phyloP scores from a whole-genome alignment of 1,140 invertebrate species.

The Conus ventricosus region DNA sequence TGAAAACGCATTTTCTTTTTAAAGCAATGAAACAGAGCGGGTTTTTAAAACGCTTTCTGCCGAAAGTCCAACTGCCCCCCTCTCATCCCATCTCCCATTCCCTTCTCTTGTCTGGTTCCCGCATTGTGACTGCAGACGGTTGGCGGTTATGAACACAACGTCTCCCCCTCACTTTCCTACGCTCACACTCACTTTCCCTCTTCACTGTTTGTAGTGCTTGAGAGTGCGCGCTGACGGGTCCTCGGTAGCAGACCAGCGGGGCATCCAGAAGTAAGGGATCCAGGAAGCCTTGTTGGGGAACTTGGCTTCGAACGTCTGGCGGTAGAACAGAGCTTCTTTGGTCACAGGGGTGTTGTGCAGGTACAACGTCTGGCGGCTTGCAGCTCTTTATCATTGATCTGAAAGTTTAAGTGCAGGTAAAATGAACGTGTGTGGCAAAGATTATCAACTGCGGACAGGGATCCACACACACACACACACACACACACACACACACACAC shows the following conservation, averaged over 20 bases:
- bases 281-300: conserved; percentile 78
- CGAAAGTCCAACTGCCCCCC: not conserved
- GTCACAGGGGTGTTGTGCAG: conserved; percentile 85
- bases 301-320: conserved; percentile 80
- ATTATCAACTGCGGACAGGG: too few relatives aligned
- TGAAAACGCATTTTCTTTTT: too few relatives aligned
- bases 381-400: conserved; percentile 81
- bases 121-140: too few relatives aligned
- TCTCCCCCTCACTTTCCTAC: not conserved
- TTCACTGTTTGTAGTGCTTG: conserved; percentile 69
- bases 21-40: too few relatives aligned
- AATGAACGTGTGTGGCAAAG: too few relatives aligned
- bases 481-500: not conserved
- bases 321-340: conserved; percentile 90
- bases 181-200: not conserved
- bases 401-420: conserved; percentile 44
- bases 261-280: conserved; percentile 90
- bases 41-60: not conserved
- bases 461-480: not conserved
- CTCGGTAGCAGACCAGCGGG: conserved; percentile 83
- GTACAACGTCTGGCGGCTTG: conserved; percentile 78
- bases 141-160: not conserved
- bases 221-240: conserved; percentile 85
- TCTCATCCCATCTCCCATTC: too few relatives aligned
- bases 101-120: too few relatives aligned